Percentiles rank a stretch among this genome's conserved stretches.
phyloP scores from a whole-genome alignment of 2,797 vertebrate species.

The Hydrophis major region DNA sequence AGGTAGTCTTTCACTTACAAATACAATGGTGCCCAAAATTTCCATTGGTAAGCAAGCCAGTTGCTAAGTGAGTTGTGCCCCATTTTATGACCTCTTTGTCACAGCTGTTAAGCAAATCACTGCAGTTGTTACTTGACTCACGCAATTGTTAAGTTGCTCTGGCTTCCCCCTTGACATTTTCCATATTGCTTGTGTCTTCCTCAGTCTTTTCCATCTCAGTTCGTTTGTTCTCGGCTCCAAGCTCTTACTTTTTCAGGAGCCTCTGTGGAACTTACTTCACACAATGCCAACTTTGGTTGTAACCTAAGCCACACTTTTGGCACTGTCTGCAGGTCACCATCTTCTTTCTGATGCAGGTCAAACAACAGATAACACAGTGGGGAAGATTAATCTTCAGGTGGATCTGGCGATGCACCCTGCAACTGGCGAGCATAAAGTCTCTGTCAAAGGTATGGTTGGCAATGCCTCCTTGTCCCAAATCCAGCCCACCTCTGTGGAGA shows the following conservation, averaged over 20 bases:
- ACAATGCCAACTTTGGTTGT: not conserved
- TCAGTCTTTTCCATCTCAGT: not conserved
- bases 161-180: not conserved
- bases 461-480: not conserved
- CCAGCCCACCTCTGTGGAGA: not conserved
- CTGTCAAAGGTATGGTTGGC: constrained; percentile 80
- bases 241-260: not conserved
- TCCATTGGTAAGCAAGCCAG: not conserved
- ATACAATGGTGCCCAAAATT: not conserved
- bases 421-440: constrained; percentile 96
- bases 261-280: not conserved
- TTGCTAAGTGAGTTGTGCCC: not conserved
- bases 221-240: not conserved
- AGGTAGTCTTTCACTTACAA: not conserved
- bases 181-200: not conserved
- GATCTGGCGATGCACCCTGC: constrained; percentile 90
- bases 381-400: constrained; percentile 92
- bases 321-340: not conserved
- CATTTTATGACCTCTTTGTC: not conserved
- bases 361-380: constrained; percentile 84
- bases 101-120: not conserved
- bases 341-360: constrained; percentile 74
- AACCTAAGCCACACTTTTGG: not conserved
- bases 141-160: not conserved
- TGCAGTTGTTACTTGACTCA: not conserved